Conservation (phyloP, 2,113 vertebrate genomes). For the Bos indicus region DNA sequence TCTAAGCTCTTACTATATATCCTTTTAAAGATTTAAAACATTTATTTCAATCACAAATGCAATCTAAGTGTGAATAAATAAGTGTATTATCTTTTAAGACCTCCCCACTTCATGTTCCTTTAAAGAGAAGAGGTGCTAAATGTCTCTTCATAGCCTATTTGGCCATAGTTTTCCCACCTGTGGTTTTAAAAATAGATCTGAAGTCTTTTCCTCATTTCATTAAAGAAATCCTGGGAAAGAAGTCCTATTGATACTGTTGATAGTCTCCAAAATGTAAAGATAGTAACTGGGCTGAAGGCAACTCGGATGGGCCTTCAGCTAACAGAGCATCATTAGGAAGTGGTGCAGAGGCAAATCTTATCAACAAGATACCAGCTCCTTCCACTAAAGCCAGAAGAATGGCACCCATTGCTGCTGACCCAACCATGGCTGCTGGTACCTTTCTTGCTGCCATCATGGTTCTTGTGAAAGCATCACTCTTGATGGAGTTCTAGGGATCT, state of each 20-base stretch:
- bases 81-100: constrained; percentile 28
- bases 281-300: constrained; percentile 72
- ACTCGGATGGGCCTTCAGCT: constrained; percentile 54
- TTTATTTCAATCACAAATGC: constrained; percentile 64
- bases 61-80: constrained; percentile 74
- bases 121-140: constrained; percentile 36
- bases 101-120: not conserved
- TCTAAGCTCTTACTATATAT: constrained; percentile 23
- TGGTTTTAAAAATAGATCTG: constrained; percentile 19
- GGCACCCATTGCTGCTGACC: constrained; percentile 94
- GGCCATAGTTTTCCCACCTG: not conserved
- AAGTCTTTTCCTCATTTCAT: not conserved
- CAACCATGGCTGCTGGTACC: constrained; percentile 93
- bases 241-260: constrained; percentile 85
- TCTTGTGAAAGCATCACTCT: constrained; percentile 94
- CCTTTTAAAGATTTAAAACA: constrained; percentile 60
- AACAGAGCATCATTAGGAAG: constrained; percentile 86
- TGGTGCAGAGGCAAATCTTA: constrained; percentile 92
- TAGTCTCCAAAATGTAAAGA: constrained; percentile 85
- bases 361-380: constrained; percentile 93
- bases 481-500: constrained; percentile 98
- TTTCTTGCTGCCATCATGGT: constrained; percentile 96
- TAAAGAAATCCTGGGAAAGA: not conserved
- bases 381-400: constrained; percentile 95
- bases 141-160: constrained; percentile 1